A percentile compares a stretch with the other conserved stretches of the same genome.
phyloP scores from a whole-genome alignment of 2,888 invertebrate genomes.

The Polydrusus pterygomalis region DNA sequence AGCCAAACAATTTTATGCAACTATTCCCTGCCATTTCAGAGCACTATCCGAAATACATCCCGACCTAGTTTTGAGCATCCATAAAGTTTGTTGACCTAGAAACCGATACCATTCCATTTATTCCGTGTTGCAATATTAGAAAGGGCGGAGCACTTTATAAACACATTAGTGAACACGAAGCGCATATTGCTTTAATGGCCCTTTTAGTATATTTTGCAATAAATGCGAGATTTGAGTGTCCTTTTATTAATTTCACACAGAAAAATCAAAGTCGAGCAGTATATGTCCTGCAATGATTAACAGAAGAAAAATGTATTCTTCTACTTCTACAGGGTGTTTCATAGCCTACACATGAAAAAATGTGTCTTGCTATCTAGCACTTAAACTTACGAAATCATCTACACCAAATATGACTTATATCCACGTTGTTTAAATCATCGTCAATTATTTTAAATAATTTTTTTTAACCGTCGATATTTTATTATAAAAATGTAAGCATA shows the following conservation, averaged over 20 bases:
- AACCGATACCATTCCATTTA: conserved; percentile 45
- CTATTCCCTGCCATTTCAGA: conserved; percentile 32
- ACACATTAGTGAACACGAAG: conserved; percentile 13
- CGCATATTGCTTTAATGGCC: not conserved
- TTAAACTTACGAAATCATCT: too few relatives aligned
- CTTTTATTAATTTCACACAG: not conserved
- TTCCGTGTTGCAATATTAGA: conserved; percentile 30
- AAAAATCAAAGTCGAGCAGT: too few relatives aligned
- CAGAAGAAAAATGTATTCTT: too few relatives aligned
- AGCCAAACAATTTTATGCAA: conserved; percentile 1
- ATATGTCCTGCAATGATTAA: too few relatives aligned
- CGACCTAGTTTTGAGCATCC: conserved; percentile 42
- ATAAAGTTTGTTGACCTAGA: conserved; percentile 45
- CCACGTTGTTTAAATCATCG: too few relatives aligned
- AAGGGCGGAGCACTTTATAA: conserved; percentile 25
- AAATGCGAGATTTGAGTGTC: not conserved
- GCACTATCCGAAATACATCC: conserved; percentile 38
- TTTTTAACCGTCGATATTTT: too few relatives aligned
- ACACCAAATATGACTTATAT: too few relatives aligned
- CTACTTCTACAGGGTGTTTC: too few relatives aligned
- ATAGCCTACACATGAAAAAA: too few relatives aligned
- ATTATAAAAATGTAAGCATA: too few relatives aligned
- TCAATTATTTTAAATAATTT: too few relatives aligned
- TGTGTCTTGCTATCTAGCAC: too few relatives aligned
- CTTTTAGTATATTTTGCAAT: not conserved